A percentile compares a stretch with the other conserved stretches of the same genome.
Conservation (phyloP, 1,140 invertebrate species). For the Amyelois transitella region DNA sequence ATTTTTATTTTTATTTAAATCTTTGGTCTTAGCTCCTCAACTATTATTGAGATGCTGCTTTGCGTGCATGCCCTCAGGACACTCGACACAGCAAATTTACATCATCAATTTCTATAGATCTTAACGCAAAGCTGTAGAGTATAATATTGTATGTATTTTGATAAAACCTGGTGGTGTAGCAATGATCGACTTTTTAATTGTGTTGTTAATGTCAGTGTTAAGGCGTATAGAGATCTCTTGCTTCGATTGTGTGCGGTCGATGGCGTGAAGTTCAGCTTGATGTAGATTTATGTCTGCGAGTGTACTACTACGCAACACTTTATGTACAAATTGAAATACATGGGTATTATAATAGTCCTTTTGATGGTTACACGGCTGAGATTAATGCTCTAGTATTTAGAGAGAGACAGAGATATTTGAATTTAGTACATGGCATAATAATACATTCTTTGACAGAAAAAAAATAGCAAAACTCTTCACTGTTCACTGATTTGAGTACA, state of each 20-base stretch:
- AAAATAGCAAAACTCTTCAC: too few relatives aligned
- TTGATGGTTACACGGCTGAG: neutral
- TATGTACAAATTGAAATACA: too few relatives aligned
- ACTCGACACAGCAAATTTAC: slow-evolving; percentile 5
- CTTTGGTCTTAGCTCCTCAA: neutral
- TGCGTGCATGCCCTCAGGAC: slow-evolving; percentile 44
- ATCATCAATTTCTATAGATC: neutral
- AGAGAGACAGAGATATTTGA: neutral
- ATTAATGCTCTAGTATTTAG: neutral
- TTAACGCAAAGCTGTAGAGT: slow-evolving; percentile 18
- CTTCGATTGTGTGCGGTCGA: slow-evolving; percentile 57
- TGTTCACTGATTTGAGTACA: too few relatives aligned
- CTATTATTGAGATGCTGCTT: slow-evolving; percentile 53
- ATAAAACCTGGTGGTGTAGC: slow-evolving; percentile 10
- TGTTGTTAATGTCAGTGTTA: slow-evolving; percentile 63
- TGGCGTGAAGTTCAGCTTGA: slow-evolving; percentile 43
- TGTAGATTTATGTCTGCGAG: slow-evolving; percentile 24
- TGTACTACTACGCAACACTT: neutral
- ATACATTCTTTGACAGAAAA: too few relatives aligned
- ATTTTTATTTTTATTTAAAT: neutral
- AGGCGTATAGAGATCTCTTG: slow-evolving; percentile 67
- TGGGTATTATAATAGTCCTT: too few relatives aligned
- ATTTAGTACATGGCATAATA: too few relatives aligned
- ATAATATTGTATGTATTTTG: slow-evolving; percentile 9
- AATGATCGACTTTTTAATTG: slow-evolving; percentile 64